Base-by-base conservation (phyloP, 2,888 invertebrate species). In the Eupelmus urozonus region DNA sequence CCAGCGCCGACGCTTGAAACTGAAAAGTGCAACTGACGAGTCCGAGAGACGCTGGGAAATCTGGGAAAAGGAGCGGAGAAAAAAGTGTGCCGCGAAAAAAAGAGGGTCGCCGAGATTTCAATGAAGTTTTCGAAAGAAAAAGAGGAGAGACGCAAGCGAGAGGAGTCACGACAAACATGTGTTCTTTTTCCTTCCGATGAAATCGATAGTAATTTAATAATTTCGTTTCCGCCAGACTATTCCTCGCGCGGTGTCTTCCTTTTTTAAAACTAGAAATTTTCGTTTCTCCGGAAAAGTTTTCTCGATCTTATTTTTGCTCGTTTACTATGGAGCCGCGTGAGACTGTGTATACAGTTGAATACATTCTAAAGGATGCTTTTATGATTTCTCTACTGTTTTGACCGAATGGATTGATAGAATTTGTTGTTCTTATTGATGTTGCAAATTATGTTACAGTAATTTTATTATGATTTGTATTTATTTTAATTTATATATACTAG, bases 141-240 rank as follows among this genome's bases (percentile, higher is more conserved):
- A 20, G 25, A 25, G 20, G 23, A 40, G 16, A 40, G 13, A 20
- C 27, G 59, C 7, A 29, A 60, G 45, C 16, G 20, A 63, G 42
- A 49, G 27, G 13, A 51, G 59, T 45, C 49, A 59, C 59, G 60
- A 75, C 67, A 75, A 75, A 60, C 66, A 42, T 63, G 53, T 67
- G 67, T 75, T 57, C 66, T 40, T 27, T 60, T 62, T 53, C 27
- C 23, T 75, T 62, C 42, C 75, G 53, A 69, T 75, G 67, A 66
- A 75, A 75, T 75, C 75, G 67, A 75, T 75, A 75, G 67, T 75
- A 75, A 75, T 75, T 75, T 75, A 69, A 75, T 75, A 75, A 75
- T 75, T 75, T 75, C 59, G 60, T 62, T 62, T 75, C 42, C 60
- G 27, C 40, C 62, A 18, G 18, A 42, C 62, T 67, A 20, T 49